These are phyloP conservation scores for Gobius niger DNA, from an alignment of 2,113 vertebrate genomes.

Conservation along the genomic window DNA sequence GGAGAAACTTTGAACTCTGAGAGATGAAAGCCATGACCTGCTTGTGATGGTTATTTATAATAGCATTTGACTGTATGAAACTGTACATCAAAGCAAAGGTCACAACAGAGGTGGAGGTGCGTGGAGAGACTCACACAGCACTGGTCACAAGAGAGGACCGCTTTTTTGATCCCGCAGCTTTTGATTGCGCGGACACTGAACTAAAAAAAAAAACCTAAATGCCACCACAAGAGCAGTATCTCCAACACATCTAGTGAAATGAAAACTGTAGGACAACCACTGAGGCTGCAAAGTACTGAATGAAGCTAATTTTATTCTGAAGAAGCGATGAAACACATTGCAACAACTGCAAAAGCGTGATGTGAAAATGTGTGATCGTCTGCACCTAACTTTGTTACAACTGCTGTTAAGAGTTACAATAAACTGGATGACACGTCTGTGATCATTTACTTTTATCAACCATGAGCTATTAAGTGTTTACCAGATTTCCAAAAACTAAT, in stretches of 20 bases:
- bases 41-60: conserved; percentile 76
- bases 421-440: background rate
- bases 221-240: conserved; percentile 12
- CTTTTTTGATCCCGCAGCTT: conserved; percentile 63
- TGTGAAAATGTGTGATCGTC: conserved; percentile 24
- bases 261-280: background rate
- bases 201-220: conserved; percentile 21
- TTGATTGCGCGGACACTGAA: conserved; percentile 57
- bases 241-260: background rate
- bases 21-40: conserved; percentile 73
- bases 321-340: background rate
- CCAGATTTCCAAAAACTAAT: background rate
- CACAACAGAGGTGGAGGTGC: conserved; percentile 57
- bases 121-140: conserved; percentile 53
- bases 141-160: conserved; percentile 38
- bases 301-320: background rate
- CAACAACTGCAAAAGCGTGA: conserved; percentile 11
- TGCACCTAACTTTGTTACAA: background rate
- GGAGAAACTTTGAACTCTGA: conserved; percentile 69
- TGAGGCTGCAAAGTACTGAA: background rate
- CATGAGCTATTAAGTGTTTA: too few relatives aligned
- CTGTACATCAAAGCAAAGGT: conserved; percentile 76
- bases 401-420: conserved; percentile 16
- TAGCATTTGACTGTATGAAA: conserved; percentile 69
- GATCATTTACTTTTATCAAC: background rate